These are phyloP conservation scores for Tenthredo distinguenda DNA, from an alignment of 2,888 invertebrate genomes.

Conservation along the genomic window DNA sequence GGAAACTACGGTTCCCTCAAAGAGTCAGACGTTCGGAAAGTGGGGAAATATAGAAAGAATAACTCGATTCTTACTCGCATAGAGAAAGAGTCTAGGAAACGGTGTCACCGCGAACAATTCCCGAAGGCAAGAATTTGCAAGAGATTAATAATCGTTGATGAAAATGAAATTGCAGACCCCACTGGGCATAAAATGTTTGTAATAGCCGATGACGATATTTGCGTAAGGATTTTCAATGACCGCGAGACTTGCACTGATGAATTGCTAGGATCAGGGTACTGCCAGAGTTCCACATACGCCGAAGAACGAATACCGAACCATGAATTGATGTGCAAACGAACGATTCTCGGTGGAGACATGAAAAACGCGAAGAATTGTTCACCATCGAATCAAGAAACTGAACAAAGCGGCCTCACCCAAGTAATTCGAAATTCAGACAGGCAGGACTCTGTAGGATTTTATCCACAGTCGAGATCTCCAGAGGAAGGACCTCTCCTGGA, in stretches of 20 bases:
- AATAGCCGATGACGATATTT: constrained; percentile 14
- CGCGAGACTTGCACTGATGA: constrained; percentile 17
- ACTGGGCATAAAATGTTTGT: background rate
- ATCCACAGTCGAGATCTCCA: background rate
- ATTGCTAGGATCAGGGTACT: background rate
- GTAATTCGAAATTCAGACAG: background rate
- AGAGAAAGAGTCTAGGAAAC: background rate
- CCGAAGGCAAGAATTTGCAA: background rate
- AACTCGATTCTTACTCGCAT: background rate
- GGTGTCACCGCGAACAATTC: background rate
- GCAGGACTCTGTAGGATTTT: background rate
- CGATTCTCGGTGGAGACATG: background rate
- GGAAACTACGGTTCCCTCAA: background rate
- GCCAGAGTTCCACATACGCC: background rate
- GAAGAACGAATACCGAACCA: background rate
- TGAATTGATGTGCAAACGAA: background rate
- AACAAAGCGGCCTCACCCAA: background rate
- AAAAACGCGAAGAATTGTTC: background rate
- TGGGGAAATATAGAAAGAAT: background rate
- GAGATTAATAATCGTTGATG: constrained; percentile 11
- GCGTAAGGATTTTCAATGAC: constrained; percentile 7
- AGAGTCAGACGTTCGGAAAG: background rate
- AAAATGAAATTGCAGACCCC: background rate
- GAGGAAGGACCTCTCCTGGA: background rate
- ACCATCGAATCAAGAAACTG: background rate